Evolutionary conservation across 2,113 vertebrate genomes (phyloP), one percentile per base, ranked within the genome.

Genomic region (Crotalus tigris): DNA sequence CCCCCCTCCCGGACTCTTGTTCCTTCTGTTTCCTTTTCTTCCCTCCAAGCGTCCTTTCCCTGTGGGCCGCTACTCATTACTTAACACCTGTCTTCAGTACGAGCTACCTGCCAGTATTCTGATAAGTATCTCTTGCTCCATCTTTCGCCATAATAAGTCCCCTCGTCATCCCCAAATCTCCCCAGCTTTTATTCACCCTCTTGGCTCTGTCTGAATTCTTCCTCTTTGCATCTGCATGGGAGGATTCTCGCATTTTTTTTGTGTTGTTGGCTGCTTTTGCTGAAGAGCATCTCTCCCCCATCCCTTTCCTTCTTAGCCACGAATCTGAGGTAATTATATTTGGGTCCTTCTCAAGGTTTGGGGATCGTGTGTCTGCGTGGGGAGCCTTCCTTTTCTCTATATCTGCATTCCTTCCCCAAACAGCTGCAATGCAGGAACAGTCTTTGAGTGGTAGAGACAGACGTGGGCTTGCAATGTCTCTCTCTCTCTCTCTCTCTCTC

Each of bases 341-440:
- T 5, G 88, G 69, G 88, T 33, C n/a, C 21, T 17, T 88, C 26
- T 39, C 7, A 3, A 59, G 29, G 21, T n/a, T 26, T 17, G 7
- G 44, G 57, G 39, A 61, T 29, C 9, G 55, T 6, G 19, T 81
- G 12, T 26, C 49, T 86, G 46, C 3, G 8, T 12, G 2, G 75
- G 39, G 88, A 39, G 44, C 8, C 55, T 69, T 8, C 58, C 46
- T 91, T 91, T 85, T 33, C 54, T 10, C 19, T 13, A 75, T 90
- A 26, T 75, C 85, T 92, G 92, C 92, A 93, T 93, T 92, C 59
- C 46, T 89, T 61, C 53, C 85, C 87, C 90, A 93, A 93, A 93
- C 92, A 90, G 92, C 92, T 93, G 92, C 92, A 93, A 90, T 93
- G 92, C 92, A 93, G 92, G 92, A 93, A 86, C 49, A 39, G 61